Conservation (phyloP, 2,888 invertebrate species). For the Perizoma flavofasciatum region DNA sequence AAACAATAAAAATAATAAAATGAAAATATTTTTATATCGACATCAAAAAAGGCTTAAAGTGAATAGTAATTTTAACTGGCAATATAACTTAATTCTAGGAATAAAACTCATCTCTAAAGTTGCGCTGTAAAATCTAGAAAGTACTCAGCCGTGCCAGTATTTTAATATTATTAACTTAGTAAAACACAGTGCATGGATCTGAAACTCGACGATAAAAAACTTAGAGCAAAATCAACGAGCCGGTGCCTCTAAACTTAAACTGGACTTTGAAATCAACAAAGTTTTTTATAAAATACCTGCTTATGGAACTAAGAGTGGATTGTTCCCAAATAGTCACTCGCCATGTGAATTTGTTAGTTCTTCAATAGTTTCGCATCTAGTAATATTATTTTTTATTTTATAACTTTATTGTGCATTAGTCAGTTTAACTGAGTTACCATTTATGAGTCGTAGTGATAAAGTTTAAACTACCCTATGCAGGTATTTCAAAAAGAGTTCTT, state of each 20-base stretch:
- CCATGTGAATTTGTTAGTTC: too few relatives aligned
- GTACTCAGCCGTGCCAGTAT: not conserved
- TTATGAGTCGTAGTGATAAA: too few relatives aligned
- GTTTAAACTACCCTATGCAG: too few relatives aligned
- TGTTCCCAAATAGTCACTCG: too few relatives aligned
- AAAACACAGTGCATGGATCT: slow-evolving; percentile 3
- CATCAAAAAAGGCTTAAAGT: not conserved
- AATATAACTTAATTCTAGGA: not conserved
- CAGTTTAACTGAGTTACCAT: slow-evolving; percentile 10
- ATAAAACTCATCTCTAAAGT: slow-evolving; percentile 16
- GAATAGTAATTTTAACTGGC: slow-evolving; percentile 7
- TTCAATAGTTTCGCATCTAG: too few relatives aligned
- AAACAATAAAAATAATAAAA: too few relatives aligned
- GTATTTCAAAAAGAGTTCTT: not conserved
- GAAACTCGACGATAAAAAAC: not conserved
- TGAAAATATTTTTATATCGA: too few relatives aligned
- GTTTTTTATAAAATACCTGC: too few relatives aligned
- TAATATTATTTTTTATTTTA: not conserved
- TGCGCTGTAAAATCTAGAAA: slow-evolving; percentile 12
- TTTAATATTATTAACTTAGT: not conserved
- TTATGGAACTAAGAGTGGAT: too few relatives aligned
- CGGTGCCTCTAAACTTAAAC: not conserved
- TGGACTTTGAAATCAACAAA: too few relatives aligned
- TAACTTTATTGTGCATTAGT: slow-evolving; percentile 6
- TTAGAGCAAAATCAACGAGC: too few relatives aligned